phyloP scores from a whole-genome alignment of 2,888 invertebrate genomes.

The Ditula angustiorana region DNA sequence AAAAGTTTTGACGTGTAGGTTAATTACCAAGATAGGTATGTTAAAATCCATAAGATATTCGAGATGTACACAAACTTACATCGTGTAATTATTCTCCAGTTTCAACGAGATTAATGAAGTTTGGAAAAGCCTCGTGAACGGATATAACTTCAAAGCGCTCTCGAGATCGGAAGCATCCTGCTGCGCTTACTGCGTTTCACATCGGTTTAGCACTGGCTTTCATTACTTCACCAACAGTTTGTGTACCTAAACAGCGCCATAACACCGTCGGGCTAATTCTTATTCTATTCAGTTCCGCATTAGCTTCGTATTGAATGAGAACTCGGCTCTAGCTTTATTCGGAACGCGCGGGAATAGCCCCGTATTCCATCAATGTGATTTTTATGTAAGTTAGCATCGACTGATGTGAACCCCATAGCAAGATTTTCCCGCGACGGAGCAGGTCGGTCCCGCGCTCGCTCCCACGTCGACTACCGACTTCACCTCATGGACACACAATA shows the following conservation, averaged over 20 bases:
- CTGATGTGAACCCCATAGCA: constrained; percentile 63
- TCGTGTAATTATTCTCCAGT: constrained; percentile 39
- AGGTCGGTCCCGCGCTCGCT: constrained; percentile 68
- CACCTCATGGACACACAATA: constrained; percentile 73
- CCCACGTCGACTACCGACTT: constrained; percentile 79
- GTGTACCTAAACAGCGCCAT: constrained; percentile 49
- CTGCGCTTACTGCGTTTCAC: constrained; percentile 48
- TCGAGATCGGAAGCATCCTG: constrained; percentile 30
- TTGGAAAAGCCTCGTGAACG: constrained; percentile 58
- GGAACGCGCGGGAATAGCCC: constrained; percentile 38
- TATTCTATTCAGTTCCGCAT: constrained; percentile 50
- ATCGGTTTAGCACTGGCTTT: constrained; percentile 54
- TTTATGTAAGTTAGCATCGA: constrained; percentile 50
- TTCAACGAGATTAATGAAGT: constrained; percentile 50
- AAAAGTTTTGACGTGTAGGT: neutral
- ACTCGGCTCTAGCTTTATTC: constrained; percentile 45
- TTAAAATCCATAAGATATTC: constrained; percentile 15
- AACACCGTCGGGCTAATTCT: constrained; percentile 47
- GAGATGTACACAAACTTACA: constrained; percentile 31
- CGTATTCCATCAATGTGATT: constrained; percentile 44
- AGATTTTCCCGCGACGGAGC: constrained; percentile 72
- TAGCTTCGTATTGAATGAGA: constrained; percentile 39
- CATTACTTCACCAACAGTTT: constrained; percentile 54
- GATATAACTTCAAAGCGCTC: constrained; percentile 60
- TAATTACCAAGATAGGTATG: neutral